A percentile compares a stretch with the other conserved stretches of the same genome.
phyloP scores from a whole-genome alignment of 2,888 invertebrate genomes.

The Ennomos erosarius region DNA sequence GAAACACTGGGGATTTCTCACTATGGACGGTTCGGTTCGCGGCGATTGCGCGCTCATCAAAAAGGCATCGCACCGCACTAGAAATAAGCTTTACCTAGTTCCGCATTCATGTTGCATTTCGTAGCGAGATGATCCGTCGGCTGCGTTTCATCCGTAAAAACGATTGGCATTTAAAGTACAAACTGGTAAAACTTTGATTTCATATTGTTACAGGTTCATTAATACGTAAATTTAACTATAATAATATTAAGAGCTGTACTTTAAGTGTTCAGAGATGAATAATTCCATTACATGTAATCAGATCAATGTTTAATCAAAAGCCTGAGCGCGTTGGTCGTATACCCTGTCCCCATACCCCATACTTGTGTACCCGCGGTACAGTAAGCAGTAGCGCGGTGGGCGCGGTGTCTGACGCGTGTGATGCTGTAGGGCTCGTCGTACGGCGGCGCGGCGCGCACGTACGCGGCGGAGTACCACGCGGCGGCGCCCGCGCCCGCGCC shows the following conservation, averaged over 20 bases:
- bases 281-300: conserved; percentile 75
- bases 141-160: conserved; percentile 79
- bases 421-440: conserved; percentile 79
- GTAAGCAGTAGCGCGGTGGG: too few relatives aligned
- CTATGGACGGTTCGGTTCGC: conserved; percentile 82
- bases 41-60: conserved; percentile 79
- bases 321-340: background rate
- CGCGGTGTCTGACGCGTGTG: conserved; percentile 10
- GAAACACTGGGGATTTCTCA: conserved; percentile 83
- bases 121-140: conserved; percentile 77
- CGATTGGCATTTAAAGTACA: conserved; percentile 86
- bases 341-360: too few relatives aligned
- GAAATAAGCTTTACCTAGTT: conserved; percentile 75
- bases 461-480: conserved; percentile 77
- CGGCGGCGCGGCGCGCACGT: conserved; percentile 79
- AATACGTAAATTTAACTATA: conserved; percentile 78
- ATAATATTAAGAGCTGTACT: conserved; percentile 84
- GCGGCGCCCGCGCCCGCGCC: conserved; percentile 70
- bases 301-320: conserved; percentile 49
- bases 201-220: conserved; percentile 85
- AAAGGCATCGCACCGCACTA: conserved; percentile 85
- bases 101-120: conserved; percentile 69
- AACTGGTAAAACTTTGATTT: conserved; percentile 85
- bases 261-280: conserved; percentile 84
- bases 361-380: too few relatives aligned